Base-by-base conservation (phyloP, 2,888 invertebrate genomes). In the Spisula subtruncata region DNA sequence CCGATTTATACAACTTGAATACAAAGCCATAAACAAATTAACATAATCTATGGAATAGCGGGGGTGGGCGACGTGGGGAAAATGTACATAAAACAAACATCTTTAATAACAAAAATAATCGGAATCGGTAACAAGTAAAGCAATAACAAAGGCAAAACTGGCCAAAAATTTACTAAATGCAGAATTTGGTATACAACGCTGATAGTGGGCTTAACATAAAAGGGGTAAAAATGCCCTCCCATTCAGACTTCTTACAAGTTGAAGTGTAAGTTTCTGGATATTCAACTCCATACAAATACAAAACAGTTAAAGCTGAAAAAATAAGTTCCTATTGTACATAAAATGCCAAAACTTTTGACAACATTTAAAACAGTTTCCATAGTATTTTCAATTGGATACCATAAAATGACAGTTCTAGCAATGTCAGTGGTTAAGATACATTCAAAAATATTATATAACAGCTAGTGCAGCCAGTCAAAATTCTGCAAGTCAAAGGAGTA, bases 71-170 rank as follows among this genome's bases (percentile, higher is more conserved):
- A 51, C 51, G 51, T 51, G 51, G 16, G 51, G 14, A 25, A n/a
- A 66, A 25, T n/a, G 60, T 66, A 25, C n/a, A 66, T n/a, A 25
- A 66, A 66, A 66, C 16, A 5, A 41, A n/a, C 20, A 66, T 66
- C 60, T 25, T n/a, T n/a, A 75, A 35, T 35, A 75, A 18, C n/a
- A n/a, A n/a, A n/a, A n/a, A 60, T 35, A 32, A 41, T 41, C 35
- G 0, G 10, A 75, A 75, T 16, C 35, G 32, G 0, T 75, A 75
- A 75, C 75, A 75, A 18, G 32, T 60, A 75, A 66, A 16, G 32
- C 75, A 75, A 75, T 75, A 75, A 75, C 75, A 75, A 18, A 75
- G 75, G 25, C 75, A 75, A 75, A 75, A 75, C 16, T 75, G 75
- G 75, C 75, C 18, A 18, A 75, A 35, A 75, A 14, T 32, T 75